These are phyloP conservation scores for Euwallacea fornicatus DNA, from an alignment of 1,140 invertebrate genomes.

Conservation along the genomic window DNA sequence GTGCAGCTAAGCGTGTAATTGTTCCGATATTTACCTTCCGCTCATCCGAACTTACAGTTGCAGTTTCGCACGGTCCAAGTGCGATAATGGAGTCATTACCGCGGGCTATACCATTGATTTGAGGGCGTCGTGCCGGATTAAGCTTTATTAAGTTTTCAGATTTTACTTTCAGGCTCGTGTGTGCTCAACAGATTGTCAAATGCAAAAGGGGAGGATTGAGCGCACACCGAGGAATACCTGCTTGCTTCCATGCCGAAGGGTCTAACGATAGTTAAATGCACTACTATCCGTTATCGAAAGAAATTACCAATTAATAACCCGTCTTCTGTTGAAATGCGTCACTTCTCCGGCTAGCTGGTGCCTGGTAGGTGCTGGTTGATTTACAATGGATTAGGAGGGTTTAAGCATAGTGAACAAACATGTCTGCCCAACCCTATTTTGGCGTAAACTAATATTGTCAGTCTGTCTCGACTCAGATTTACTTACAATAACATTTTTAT, in stretches of 20 bases:
- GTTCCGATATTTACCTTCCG: slow-evolving; percentile 45
- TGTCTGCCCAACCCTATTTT: slow-evolving; percentile 5
- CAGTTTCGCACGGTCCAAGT: slow-evolving; percentile 36
- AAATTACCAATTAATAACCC: too few relatives aligned
- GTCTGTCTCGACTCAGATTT: slow-evolving; percentile 8
- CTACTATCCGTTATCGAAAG: too few relatives aligned
- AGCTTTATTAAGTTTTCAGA: slow-evolving; percentile 31
- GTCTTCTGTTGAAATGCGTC: too few relatives aligned
- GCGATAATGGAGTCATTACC: slow-evolving; percentile 35
- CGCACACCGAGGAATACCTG: too few relatives aligned
- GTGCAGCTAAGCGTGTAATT: slow-evolving; percentile 43
- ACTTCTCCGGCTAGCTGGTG: slow-evolving; percentile 7
- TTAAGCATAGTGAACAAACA: slow-evolving; percentile 10
- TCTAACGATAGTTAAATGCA: too few relatives aligned
- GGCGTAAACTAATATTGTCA: slow-evolving; percentile 12
- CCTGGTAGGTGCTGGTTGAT: not conserved
- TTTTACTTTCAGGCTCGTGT: slow-evolving; percentile 9
- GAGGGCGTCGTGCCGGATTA: slow-evolving; percentile 28
- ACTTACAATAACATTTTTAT: slow-evolving; percentile 11
- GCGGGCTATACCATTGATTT: slow-evolving; percentile 20
- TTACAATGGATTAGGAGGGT: slow-evolving; percentile 12
- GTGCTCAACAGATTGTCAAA: slow-evolving; percentile 12
- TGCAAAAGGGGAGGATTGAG: too few relatives aligned
- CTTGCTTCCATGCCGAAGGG: too few relatives aligned
- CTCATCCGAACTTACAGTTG: slow-evolving; percentile 41